phyloP scores from a whole-genome alignment of 2,888 invertebrate genomes.

The Drosophila falleni region DNA sequence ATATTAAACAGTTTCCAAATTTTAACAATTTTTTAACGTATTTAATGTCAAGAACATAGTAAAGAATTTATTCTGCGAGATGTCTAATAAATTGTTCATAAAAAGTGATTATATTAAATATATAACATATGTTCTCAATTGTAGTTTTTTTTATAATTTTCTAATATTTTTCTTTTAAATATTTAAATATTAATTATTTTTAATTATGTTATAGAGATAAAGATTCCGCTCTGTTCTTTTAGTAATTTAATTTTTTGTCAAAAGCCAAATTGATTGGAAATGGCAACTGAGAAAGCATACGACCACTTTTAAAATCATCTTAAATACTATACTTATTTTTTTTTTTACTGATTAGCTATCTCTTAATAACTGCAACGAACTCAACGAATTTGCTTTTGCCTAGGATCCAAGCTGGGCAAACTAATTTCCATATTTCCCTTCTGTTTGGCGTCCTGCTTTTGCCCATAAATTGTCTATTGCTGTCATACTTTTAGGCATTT shows the following conservation, averaged over 20 bases:
- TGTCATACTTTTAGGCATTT: constrained; percentile 80
- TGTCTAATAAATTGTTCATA: too few species aligned
- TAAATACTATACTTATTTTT: constrained; percentile 5
- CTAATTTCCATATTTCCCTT: constrained; percentile 56
- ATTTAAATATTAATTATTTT: not conserved
- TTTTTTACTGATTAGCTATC: constrained; percentile 8
- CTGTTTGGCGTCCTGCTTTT: constrained; percentile 14
- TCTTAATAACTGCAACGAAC: constrained; percentile 10
- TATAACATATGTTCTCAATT: not conserved
- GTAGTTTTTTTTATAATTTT: not conserved
- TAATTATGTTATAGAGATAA: too few species aligned
- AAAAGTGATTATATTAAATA: not conserved
- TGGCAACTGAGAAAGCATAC: not conserved
- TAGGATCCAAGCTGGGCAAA: constrained; percentile 25
- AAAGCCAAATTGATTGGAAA: not conserved
- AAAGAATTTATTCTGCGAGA: too few species aligned
- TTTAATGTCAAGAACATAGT: too few species aligned
- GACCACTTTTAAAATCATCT: not conserved
- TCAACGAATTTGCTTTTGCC: constrained; percentile 26
- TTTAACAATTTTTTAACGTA: too few species aligned
- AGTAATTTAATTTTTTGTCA: not conserved
- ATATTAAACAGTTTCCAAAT: too few species aligned
- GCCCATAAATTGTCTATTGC: constrained; percentile 76
- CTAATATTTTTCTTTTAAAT: not conserved
- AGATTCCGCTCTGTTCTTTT: too few species aligned